Conservation (phyloP, 2,888 invertebrate species). For the Plutella xylostella region DNA sequence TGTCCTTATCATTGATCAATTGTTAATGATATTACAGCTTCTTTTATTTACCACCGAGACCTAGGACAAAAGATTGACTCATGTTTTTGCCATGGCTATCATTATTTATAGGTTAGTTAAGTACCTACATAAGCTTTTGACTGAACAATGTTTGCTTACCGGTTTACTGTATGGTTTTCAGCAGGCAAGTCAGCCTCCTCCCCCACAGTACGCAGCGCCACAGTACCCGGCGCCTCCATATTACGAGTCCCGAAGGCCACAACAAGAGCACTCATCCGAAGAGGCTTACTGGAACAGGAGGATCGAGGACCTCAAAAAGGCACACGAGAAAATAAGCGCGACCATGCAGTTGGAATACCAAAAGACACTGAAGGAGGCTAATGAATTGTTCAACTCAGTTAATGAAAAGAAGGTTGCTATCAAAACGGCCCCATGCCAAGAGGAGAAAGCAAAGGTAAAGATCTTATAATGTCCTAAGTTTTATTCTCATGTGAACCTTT, state of each 20-base stretch:
- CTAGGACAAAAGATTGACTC: too few species aligned
- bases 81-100: too few species aligned
- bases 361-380: constrained; percentile 54
- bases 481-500: too few species aligned
- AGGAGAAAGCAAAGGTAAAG: constrained; percentile 61
- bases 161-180: too few species aligned
- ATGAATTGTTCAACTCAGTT: constrained; percentile 45
- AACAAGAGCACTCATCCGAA: constrained; percentile 44
- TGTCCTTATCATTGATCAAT: too few species aligned
- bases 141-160: too few species aligned
- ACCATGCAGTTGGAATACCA: constrained; percentile 55
- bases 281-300: constrained; percentile 59
- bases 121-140: too few species aligned
- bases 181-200: constrained; percentile 41
- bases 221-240: constrained; percentile 22
- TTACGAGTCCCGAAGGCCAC: constrained; percentile 34
- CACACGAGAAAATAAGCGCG: constrained; percentile 52
- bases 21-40: too few species aligned
- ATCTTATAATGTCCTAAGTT: too few species aligned
- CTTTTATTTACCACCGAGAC: too few species aligned
- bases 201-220: constrained; percentile 29
- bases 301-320: constrained; percentile 50
- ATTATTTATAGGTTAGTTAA: too few species aligned
- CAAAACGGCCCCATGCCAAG: constrained; percentile 56
- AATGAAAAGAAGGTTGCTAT: constrained; percentile 41